These are phyloP conservation scores for Eristalinus sepulchralis DNA, from an alignment of 2,888 invertebrate species.

Conservation along the genomic window DNA sequence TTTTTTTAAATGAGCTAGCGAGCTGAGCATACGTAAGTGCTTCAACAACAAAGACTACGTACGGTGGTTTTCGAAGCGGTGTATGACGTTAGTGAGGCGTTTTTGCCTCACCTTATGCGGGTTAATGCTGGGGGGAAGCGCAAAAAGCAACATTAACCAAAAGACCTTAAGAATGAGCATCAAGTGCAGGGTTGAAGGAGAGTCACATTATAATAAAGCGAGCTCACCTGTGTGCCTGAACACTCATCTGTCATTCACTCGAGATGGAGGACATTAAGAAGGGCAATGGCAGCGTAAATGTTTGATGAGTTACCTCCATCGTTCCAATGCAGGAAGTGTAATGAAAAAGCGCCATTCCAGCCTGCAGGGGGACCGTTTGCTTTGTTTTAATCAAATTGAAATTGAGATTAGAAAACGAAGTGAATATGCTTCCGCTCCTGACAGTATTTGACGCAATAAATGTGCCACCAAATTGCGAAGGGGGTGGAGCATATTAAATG, in stretches of 20 bases:
- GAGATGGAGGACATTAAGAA: constrained; percentile 12
- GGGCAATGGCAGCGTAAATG: constrained; percentile 1
- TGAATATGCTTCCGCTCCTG: neutral
- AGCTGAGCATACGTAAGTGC: constrained; percentile 21
- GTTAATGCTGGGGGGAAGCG: constrained; percentile 21
- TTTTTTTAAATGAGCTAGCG: constrained; percentile 37
- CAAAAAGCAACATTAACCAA: constrained; percentile 18
- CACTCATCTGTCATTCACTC: neutral
- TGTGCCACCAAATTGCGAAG: neutral
- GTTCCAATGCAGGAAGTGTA: neutral
- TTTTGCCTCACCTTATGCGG: constrained; percentile 12
- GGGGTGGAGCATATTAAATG: neutral
- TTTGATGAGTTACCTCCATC: neutral
- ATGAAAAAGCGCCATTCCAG: neutral
- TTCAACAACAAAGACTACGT: neutral
- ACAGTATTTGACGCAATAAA: neutral
- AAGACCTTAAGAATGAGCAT: constrained; percentile 7
- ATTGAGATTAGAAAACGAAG: neutral
- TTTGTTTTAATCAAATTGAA: neutral
- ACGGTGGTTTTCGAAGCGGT: neutral
- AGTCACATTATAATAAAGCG: neutral
- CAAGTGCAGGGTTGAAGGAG: constrained; percentile 24
- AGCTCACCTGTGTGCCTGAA: neutral
- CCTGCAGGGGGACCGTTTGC: neutral
- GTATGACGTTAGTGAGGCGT: neutral